Evolutionary conservation across 2,888 invertebrate genomes (phyloP), one percentile per base, ranked within the genome.

Genomic region (Athalia circularis): DNA sequence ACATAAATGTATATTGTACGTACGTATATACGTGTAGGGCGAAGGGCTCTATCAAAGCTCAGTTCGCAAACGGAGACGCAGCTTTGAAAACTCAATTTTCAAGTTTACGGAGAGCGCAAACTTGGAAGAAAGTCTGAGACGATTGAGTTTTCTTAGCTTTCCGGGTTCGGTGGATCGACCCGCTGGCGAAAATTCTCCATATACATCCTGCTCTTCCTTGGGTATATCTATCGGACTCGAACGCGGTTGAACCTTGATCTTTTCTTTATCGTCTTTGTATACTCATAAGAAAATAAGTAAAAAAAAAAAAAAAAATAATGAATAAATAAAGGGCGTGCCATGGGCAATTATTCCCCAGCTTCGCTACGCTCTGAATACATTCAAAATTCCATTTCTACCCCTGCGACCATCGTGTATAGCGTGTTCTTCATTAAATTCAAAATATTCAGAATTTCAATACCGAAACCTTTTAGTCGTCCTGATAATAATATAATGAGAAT

Each of bases 61-160:
- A 7, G 13, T 59, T 72, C 72, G 72, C 72, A 59, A 59, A 72
- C 59, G 52, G 72, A 72, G 72, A 59, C 45, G 13, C 65, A 59
- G 72, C 72, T 72, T 72, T 59, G 13, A 47, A 59, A 72, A 72
- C 72, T 72, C 72, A 72, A 72, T 72, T 72, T 72, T 59, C 47
- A 72, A 72, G 72, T 72, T 72, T 57, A 59, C 59, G 72, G 59
- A 59, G 59, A 57, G 43, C 64, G 72, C 45, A 57, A 72, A 72
- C 72, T 59, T 72, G 72, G 57, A 72, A 59, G 59, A 72, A 72
- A 72, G 47, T 72, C 72, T 3, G 1, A 29, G 72, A 45, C 72
- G 72, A 72, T 72, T 72, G 72, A 72, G 72, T 72, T 72, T 72
- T 72, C 72, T 72, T 59, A 29, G 13, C 59, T 43, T 54, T 4